Evolutionary conservation across 2,797 vertebrate genomes (phyloP), one percentile per base, ranked within the genome.

Genomic region (Platyrinchus mystaceus): DNA sequence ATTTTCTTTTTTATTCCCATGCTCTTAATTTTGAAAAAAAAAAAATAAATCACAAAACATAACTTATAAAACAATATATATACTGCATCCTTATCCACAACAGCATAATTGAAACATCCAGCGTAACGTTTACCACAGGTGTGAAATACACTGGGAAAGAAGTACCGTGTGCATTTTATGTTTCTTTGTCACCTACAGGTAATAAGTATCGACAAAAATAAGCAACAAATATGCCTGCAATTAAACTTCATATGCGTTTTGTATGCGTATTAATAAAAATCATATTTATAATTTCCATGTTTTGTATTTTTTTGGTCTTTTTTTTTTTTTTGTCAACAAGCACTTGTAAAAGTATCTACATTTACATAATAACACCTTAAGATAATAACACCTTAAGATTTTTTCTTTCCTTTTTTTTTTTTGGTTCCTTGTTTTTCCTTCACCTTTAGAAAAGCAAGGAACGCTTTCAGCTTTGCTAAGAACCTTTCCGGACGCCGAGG

Each of bases 41-140:
- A 84, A 89, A 94, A 92, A 88, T 94, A 95, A 97, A 87, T 96
- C 96, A 97, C 97, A 96, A 95, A 97, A 96, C 97, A 97, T 97
- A 97, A 97, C 78, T 97, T 98, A 97, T 97, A 96, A 97, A 97
- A 96, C 97, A 98, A 96, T 96, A 97, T 96, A 95, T 96, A 97
- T 95, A 97, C 97, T 77, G 97, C 95, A 98, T 97, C 97, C 96
- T 96, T 94, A 93, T 96, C 94, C 97, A 97, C 96, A 96, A 97
- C 94, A 97, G 96, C 94, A 95, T 97, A 95, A 97, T 41, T 94
- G 96, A 97, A 97, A 97, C 96, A 97, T 96, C 97, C 97, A 97
- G 96, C 94, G 75, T 96, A 95, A 97, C 87, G 83, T 91, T 96
- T 96, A 97, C 97, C 97, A 97, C 97, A 97, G 97, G 95, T 97